Evolutionary conservation across 2,888 invertebrate species (phyloP), one percentile per base, ranked within the genome.

Genomic region (Pollenia labialis): DNA sequence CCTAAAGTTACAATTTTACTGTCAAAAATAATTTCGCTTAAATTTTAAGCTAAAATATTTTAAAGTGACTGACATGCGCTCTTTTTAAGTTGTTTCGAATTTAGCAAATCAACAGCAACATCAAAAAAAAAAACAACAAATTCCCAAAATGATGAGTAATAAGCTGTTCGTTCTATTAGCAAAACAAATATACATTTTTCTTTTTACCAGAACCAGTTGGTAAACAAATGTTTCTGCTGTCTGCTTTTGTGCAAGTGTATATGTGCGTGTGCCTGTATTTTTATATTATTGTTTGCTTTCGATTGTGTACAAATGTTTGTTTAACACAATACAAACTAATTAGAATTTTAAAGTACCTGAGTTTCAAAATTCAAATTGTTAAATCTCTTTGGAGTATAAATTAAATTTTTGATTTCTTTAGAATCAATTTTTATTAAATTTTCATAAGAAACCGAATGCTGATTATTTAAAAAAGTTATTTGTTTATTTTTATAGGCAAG

Each of bases 321-420:
- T 12, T 11, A 23, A 14, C 12, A 23, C 16, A 42, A 32, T 48
- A 32, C 9, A 66, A 76, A 42, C 44, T 58, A 56, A 71, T 69
- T 80, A 64, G 44, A 79, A 62, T 71, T 68, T 46, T 44, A 69
- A 74, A 80, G 64, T 32, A 80, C 64, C 62, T 62, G 62, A 62
- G 46, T 40, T 11, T 77, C 52, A 50, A n/a, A 46, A 32, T 6
- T 32, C 6, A 32, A 6, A 32, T 32, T 32, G 32, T 32, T 0
- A 32, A 32, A 32, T 32, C 32, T 32, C 32, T 32, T 32, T 32
- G 32, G 32, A 32, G 32, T 32, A 6, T 32, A 32, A 32, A 32
- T 32, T 4, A 4, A 32, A 32, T 32, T 32, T 32, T 32, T 4
- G 6, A 32, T 6, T 32, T 32, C 6, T 32, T 32, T 6, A 4